A percentile compares a stretch with the other conserved stretches of the same genome.
Conservation (phyloP, 2,113 vertebrate genomes). For the Saccopteryx leptura region DNA sequence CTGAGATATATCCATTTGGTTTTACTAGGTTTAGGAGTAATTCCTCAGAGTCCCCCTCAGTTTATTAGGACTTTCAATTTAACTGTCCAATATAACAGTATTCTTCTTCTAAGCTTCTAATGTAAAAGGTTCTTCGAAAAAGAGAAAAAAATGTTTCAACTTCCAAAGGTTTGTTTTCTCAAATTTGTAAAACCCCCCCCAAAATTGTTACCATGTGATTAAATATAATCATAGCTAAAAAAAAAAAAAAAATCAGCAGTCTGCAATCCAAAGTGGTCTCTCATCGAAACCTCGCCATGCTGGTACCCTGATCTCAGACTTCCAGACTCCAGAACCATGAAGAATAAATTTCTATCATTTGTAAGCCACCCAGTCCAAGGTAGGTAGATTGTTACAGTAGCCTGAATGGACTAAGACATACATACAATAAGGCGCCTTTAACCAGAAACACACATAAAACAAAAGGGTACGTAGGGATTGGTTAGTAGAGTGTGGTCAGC, state of each 20-base stretch:
- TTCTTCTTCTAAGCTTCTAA: neutral
- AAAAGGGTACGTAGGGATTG: neutral
- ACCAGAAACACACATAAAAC: neutral
- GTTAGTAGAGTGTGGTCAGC: neutral
- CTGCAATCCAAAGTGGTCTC: neutral
- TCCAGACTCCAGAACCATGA: too few relatives aligned
- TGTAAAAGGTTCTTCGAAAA: neutral
- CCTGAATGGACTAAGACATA: neutral
- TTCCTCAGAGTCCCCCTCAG: neutral
- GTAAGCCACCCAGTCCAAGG: too few relatives aligned
- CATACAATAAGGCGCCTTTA: neutral
- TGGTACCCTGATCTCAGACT: neutral
- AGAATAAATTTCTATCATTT: too few relatives aligned
- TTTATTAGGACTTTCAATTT: neutral
- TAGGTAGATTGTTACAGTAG: too few relatives aligned
- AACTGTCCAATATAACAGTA: neutral
- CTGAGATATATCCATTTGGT: neutral
- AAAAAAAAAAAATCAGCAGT: neutral
- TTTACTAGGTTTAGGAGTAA: neutral
- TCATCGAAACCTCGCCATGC: rapidly evolving
- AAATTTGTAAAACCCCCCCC: neutral
- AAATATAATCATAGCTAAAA: conserved; percentile 25
- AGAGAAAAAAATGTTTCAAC: neutral
- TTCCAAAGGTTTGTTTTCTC: conserved; percentile 50
- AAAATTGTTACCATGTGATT: conserved; percentile 31